Percentiles rank a stretch among this genome's conserved stretches.
These are phyloP conservation scores for Sesia bembeciformis DNA, from an alignment of 2,888 invertebrate species.

Conservation along the genomic window DNA sequence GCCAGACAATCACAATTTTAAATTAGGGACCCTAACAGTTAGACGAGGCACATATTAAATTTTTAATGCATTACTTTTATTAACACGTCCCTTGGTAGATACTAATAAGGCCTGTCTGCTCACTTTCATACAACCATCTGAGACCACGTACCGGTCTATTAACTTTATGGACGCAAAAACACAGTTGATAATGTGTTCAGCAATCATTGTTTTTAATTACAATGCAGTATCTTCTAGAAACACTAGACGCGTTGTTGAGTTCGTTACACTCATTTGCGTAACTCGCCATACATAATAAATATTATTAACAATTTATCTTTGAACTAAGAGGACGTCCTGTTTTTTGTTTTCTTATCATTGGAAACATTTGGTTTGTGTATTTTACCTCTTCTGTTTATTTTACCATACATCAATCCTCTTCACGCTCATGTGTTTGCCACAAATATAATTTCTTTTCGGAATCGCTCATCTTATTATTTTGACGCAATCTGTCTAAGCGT, in stretches of 20 bases:
- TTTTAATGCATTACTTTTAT: slow-evolving; percentile 32
- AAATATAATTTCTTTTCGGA: too few species aligned
- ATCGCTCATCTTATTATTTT: slow-evolving; percentile 13
- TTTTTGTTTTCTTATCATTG: neutral
- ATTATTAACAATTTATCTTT: neutral
- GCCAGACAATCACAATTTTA: slow-evolving; percentile 69
- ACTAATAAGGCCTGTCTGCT: slow-evolving; percentile 13
- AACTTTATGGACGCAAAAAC: slow-evolving; percentile 4
- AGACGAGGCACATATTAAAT: slow-evolving; percentile 28
- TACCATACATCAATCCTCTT: slow-evolving; percentile 1
- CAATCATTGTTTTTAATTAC: neutral
- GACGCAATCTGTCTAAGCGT: slow-evolving; percentile 13
- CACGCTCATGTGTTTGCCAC: neutral
- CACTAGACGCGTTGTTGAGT: neutral
- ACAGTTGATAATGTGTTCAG: neutral
- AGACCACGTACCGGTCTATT: slow-evolving; percentile 8
- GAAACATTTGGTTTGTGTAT: neutral
- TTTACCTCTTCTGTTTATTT: slow-evolving; percentile 1
- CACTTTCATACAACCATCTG: neutral
- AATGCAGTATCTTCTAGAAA: neutral
- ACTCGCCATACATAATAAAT: neutral
- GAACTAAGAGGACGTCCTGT: slow-evolving; percentile 3
- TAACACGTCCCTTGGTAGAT: slow-evolving; percentile 11
- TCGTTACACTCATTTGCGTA: neutral
- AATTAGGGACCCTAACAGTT: slow-evolving; percentile 48